Percentiles rank a stretch among this genome's conserved stretches.
phyloP scores from a whole-genome alignment of 2,888 invertebrate species.

The Lasioglossum pauxillum region DNA sequence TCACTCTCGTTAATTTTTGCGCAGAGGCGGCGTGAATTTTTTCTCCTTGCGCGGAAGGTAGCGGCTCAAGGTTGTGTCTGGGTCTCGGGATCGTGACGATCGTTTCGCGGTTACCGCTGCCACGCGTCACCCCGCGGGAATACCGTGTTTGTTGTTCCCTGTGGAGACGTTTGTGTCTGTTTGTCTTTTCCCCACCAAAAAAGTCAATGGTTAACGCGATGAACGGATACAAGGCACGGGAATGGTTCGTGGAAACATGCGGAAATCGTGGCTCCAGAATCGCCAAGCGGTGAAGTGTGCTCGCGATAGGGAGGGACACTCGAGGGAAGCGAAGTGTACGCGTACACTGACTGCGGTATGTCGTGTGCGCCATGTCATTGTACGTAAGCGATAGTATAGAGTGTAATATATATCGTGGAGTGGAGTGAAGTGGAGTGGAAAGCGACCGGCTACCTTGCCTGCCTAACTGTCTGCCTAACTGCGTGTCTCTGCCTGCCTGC shows the following conservation, averaged over 20 bases:
- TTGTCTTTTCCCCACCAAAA: background rate
- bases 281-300: constrained; percentile 58
- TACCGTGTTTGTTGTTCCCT: background rate
- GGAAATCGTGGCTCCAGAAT: constrained; percentile 61
- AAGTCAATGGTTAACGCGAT: constrained; percentile 35
- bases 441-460: constrained; percentile 67
- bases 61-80: constrained; percentile 66
- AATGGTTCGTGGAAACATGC: constrained; percentile 60
- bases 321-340: constrained; percentile 57
- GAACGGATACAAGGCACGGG: constrained; percentile 51
- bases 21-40: constrained; percentile 83
- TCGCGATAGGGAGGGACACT: constrained; percentile 57
- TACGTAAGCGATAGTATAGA: constrained; percentile 66
- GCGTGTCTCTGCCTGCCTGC: constrained; percentile 23
- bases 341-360: constrained; percentile 59
- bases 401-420: constrained; percentile 62
- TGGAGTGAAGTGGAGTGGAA: constrained; percentile 71
- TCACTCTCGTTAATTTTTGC: constrained; percentile 87
- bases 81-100: constrained; percentile 51
- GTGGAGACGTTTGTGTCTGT: background rate
- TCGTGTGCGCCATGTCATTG: constrained; percentile 69
- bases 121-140: constrained; percentile 40
- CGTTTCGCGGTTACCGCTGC: constrained; percentile 48
- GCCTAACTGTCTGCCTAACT: constrained; percentile 49
- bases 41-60: constrained; percentile 67